These are phyloP conservation scores for Vanacampus margaritifer DNA, from an alignment of 2,113 vertebrate species.

Conservation along the genomic window DNA sequence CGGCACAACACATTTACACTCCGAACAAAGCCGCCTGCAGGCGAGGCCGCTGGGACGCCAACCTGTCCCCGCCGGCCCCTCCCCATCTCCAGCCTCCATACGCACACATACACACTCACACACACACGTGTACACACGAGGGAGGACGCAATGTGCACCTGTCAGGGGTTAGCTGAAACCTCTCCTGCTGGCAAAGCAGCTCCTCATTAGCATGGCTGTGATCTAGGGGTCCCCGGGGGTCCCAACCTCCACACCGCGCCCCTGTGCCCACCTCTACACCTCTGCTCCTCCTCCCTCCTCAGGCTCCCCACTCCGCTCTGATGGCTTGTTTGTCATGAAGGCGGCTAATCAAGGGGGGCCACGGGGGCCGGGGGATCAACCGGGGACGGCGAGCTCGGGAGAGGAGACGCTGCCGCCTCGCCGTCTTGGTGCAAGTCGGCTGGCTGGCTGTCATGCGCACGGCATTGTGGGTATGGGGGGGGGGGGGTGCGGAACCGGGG, in stretches of 20 bases:
- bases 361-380: constrained; percentile 51
- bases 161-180: constrained; percentile 78
- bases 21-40: constrained; percentile 71
- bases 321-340: constrained; percentile 72
- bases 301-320: constrained; percentile 54
- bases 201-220: constrained; percentile 82
- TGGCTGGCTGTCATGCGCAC: constrained; percentile 28
- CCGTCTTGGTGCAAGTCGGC: not conserved
- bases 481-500: too few relatives aligned
- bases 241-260: constrained; percentile 72
- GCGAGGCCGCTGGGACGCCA: constrained; percentile 68
- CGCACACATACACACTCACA: constrained; percentile 17
- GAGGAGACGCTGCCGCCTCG: constrained; percentile 8
- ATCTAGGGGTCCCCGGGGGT: constrained; percentile 76
- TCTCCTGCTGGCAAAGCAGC: constrained; percentile 74
- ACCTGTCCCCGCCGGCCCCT: constrained; percentile 55
- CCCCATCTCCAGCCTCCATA: constrained; percentile 20
- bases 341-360: constrained; percentile 63
- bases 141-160: constrained; percentile 68
- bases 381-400: constrained; percentile 7
- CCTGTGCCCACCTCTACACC: constrained; percentile 31
- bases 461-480: constrained; percentile 18
- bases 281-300: constrained; percentile 54
- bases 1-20: constrained; percentile 67
- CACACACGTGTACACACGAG: constrained; percentile 11